These are phyloP conservation scores for Corythornis madagascariensis DNA, from an alignment of 2,113 vertebrate species.

Conservation along the genomic window DNA sequence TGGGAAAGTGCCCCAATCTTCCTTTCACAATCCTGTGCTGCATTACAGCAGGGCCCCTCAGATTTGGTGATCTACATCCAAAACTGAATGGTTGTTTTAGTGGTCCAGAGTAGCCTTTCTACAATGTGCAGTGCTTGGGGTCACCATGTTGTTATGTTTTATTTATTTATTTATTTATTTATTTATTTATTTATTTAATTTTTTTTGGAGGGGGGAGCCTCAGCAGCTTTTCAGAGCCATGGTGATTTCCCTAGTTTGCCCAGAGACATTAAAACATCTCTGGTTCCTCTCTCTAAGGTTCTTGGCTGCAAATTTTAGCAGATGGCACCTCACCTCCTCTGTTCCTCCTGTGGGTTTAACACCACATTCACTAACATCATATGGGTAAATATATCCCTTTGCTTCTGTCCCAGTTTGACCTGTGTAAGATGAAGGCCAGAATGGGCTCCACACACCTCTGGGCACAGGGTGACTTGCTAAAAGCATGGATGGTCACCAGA, in stretches of 20 bases:
- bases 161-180: no score
- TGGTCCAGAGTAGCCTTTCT: not conserved
- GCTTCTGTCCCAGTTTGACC: not conserved
- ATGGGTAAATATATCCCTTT: not conserved
- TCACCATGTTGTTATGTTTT: not conserved
- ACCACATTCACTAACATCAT: not conserved
- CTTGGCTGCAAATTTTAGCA: not conserved
- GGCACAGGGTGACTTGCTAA: not conserved
- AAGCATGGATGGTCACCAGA: not conserved
- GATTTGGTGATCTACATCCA: not conserved
- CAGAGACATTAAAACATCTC: not conserved
- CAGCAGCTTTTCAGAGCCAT: not conserved
- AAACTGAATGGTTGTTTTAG: not conserved
- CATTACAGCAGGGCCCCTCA: not conserved
- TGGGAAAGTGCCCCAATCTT: not conserved
- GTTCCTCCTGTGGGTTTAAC: not conserved
- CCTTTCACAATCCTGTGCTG: not conserved
- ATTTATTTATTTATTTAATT: no score
- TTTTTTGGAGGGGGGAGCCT: no score
- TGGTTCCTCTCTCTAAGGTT: not conserved
- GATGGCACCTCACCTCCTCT: not conserved
- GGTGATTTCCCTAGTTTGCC: not conserved
- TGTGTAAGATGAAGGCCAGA: rapidly evolving
- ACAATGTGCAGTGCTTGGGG: not conserved
- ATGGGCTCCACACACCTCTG: rapidly evolving